These are phyloP conservation scores for Monomorium pharaonis DNA, from an alignment of 1,140 invertebrate species.

Conservation along the genomic window DNA sequence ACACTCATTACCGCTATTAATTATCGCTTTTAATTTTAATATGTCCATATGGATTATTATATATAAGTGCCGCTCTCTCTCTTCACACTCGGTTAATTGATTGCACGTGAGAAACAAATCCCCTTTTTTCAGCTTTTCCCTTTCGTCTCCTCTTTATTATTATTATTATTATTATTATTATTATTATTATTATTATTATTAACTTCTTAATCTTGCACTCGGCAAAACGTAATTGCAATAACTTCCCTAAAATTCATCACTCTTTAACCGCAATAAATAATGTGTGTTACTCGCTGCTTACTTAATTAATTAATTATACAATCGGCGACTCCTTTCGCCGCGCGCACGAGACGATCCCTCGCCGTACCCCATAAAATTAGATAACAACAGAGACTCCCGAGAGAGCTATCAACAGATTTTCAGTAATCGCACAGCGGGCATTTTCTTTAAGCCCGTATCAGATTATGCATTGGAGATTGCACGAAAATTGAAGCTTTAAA, in stretches of 20 bases:
- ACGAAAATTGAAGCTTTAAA: too few species aligned
- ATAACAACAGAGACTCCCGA: conserved; percentile 28
- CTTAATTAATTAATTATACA: conserved; percentile 66
- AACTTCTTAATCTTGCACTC: conserved; percentile 29
- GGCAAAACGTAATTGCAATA: conserved; percentile 71
- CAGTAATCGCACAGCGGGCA: conserved; percentile 43
- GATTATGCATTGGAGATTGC: too few species aligned
- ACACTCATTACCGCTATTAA: conserved; percentile 60
- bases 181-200: conserved; percentile 31
- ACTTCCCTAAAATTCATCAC: conserved; percentile 72
- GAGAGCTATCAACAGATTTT: conserved; percentile 31
- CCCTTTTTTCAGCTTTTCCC: conserved; percentile 36
- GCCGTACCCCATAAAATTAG: conserved; percentile 68
- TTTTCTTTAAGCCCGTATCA: not conserved
- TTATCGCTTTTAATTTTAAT: conserved; percentile 32
- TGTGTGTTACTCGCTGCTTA: conserved; percentile 67
- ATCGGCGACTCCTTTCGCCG: not conserved
- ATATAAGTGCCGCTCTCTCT: conserved; percentile 39
- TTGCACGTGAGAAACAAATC: conserved; percentile 72
- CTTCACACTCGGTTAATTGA: conserved; percentile 64
- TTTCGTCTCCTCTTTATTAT: conserved; percentile 39
- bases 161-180: too few species aligned
- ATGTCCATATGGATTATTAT: conserved; percentile 66
- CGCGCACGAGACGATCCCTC: conserved; percentile 61
- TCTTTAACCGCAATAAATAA: conserved; percentile 74